Percentiles rank a stretch among this genome's conserved stretches.
Evolutionary conservation across 2,113 vertebrate genomes (phyloP).

Genomic region (Carassius gibelio): DNA sequence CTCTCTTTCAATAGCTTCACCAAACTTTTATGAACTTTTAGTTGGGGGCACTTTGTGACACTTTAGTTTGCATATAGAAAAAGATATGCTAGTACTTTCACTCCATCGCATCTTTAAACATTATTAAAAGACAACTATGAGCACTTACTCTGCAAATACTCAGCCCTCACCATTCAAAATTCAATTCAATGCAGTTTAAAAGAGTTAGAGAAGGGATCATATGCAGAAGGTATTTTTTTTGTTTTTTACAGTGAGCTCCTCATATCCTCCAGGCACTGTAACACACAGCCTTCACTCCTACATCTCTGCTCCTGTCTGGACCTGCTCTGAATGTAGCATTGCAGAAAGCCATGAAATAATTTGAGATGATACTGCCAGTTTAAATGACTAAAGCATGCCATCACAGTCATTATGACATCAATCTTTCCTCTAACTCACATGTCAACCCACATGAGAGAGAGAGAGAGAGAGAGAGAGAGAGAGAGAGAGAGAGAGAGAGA

Average conservation of each 20-base stretch:
- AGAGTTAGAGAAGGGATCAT: not conserved
- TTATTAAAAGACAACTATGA: not conserved
- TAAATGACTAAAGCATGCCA: conserved; percentile 79
- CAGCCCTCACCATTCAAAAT: not conserved
- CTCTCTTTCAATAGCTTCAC: not conserved
- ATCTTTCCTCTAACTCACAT: conserved; percentile 65
- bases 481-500: not conserved
- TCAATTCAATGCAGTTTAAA: not conserved
- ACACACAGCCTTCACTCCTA: conserved; percentile 65
- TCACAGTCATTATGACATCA: conserved; percentile 80
- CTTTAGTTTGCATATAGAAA: too few relatives aligned
- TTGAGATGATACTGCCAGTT: conserved; percentile 81
- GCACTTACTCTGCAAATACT: not conserved
- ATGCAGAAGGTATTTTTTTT: not conserved
- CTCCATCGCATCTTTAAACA: not conserved
- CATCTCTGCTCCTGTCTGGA: conserved; percentile 70
- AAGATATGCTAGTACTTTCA: not conserved
- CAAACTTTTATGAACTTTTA: not conserved
- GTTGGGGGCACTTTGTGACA: too few relatives aligned
- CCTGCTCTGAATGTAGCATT: conserved; percentile 78
- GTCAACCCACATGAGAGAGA: not conserved
- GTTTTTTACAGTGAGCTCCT: conserved; percentile 50
- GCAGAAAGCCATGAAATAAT: conserved; percentile 81
- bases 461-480: too few relatives aligned
- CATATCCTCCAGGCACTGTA: conserved; percentile 70